Percentiles rank a stretch among this genome's conserved stretches.
phyloP scores from a whole-genome alignment of 2,888 invertebrate species.

The Actias luna region DNA sequence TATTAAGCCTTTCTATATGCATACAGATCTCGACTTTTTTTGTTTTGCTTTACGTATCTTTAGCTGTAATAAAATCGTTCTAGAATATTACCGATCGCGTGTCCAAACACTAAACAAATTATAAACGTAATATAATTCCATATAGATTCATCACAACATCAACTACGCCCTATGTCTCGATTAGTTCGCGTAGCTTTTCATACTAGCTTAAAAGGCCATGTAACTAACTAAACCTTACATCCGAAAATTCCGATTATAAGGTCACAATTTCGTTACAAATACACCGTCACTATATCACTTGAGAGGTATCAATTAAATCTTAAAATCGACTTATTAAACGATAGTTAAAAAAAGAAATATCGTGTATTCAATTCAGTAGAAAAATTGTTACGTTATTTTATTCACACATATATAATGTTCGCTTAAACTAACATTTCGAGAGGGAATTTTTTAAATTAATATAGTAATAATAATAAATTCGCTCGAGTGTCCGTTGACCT shows the following conservation, averaged over 20 bases:
- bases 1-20: background rate
- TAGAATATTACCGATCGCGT: conserved; percentile 5
- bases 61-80: background rate
- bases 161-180: conserved; percentile 53
- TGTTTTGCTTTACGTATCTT: background rate
- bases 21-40: background rate
- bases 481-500: conserved; percentile 20
- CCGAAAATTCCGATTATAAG: conserved; percentile 77
- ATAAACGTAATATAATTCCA: conserved; percentile 49
- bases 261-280: conserved; percentile 75
- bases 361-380: conserved; percentile 64
- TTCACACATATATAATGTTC: conserved; percentile 69
- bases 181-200: conserved; percentile 55
- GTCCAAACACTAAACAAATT: conserved; percentile 33
- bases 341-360: conserved; percentile 43
- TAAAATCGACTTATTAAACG: conserved; percentile 51
- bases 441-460: conserved; percentile 46
- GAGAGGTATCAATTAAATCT: conserved; percentile 71
- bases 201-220: conserved; percentile 74
- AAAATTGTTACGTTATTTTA: conserved; percentile 69
- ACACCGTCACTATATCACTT: conserved; percentile 76
- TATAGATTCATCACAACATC: conserved; percentile 57
- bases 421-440: conserved; percentile 69
- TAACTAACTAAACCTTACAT: conserved; percentile 77
- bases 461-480: conserved; percentile 13